Evolutionary conservation across 2,888 invertebrate genomes (phyloP), one percentile per base, ranked within the genome.

Genomic region (Subacronicta megacephala): DNA sequence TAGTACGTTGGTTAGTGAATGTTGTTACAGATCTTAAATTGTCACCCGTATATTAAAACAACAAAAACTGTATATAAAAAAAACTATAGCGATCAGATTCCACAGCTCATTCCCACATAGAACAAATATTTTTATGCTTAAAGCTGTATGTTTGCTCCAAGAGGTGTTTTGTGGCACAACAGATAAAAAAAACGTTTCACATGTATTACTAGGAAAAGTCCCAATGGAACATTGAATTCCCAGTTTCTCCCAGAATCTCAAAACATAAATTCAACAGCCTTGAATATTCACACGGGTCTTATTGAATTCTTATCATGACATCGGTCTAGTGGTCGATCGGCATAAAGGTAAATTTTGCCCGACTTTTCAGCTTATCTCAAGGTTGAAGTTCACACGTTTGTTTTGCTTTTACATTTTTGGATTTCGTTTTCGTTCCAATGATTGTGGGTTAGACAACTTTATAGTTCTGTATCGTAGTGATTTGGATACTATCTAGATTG

Each of bases 321-420:
- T 15, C 29, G 55, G 45, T 46, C 49, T 40, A 53, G 65, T 70
- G 52, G 37, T 26, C 18, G 36, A 53, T n/a, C 20, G 40, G 55
- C 42, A 50, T 42, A 64, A 70, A 55, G 62, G 61, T 64, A 49
- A 60, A 16, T 59, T 52, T 50, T 52, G 52, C 23, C 55, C 71
- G 59, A 52, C 64, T 59, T 59, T 52, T 47, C 37, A 44, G 44
- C 13, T 26, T 37, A 29, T 7, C 37, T 3, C 12, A 61, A 64
- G 63, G 53, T 67, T 37, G 44, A 40, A 45, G 44, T 23, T 55
- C 51, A 38, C 45, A 45, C 62, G 68, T 55, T 51, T 40, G 55
- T 38, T 10, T 29, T 36, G 47, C 20, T 17, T 10, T 17, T 60
- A 44, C 52, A 53, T 49, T 53, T 61, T 45, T 61, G 42, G 26